Evolutionary conservation across 2,113 vertebrate genomes (phyloP).

Genomic region (Marmota monax): DNA sequence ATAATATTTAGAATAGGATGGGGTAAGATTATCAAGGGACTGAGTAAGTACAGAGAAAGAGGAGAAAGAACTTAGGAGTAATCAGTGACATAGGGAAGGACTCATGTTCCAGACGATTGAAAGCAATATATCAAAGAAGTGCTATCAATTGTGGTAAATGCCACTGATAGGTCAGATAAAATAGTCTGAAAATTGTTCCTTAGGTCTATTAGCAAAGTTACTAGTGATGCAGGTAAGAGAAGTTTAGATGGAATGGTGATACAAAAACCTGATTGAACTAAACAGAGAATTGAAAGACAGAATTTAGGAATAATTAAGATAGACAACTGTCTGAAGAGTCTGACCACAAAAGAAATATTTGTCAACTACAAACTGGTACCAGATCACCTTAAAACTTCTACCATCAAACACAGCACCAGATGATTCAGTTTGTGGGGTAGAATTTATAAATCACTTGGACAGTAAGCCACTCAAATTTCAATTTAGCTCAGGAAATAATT

Average conservation of each 20-base stretch:
- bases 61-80: neutral
- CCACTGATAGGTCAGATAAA: neutral
- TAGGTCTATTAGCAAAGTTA: slow-evolving; percentile 29
- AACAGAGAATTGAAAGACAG: slow-evolving; percentile 19
- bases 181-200: neutral
- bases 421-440: neutral
- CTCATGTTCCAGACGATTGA: neutral
- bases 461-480: neutral
- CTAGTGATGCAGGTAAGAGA: neutral
- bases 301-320: neutral
- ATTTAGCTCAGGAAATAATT: slow-evolving; percentile 39
- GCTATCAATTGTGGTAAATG: neutral
- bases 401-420: neutral
- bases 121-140: neutral
- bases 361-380: neutral
- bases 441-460: neutral
- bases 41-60: neutral
- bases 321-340: neutral
- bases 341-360: neutral
- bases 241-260: neutral
- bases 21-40: neutral
- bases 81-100: neutral
- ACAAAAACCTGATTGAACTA: neutral
- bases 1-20: neutral
- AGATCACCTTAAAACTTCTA: slow-evolving; percentile 23